Percentiles rank a stretch among this genome's conserved stretches.
Evolutionary conservation across 2,797 vertebrate species (phyloP).

Genomic region (Sebastolobus altivelis): DNA sequence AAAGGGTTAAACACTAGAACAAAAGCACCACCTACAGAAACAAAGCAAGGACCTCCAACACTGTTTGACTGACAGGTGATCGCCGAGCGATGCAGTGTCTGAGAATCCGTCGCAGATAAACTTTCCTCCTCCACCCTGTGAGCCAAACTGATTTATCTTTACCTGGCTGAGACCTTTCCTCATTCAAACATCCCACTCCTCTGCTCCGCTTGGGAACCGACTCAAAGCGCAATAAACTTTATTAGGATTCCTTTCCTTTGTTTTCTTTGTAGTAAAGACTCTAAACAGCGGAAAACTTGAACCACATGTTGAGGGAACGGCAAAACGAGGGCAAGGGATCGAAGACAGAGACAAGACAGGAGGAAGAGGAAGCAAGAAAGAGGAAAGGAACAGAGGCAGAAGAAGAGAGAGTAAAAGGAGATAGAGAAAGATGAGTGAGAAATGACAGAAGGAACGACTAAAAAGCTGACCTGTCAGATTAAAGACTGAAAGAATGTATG

Average conservation of each 20-base stretch:
- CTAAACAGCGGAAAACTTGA: conserved; percentile 44
- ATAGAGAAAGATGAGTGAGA: too few relatives aligned
- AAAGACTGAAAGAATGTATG: too few relatives aligned
- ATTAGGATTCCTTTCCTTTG: conserved; percentile 47
- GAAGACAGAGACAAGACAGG: conserved; percentile 81
- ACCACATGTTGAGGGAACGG: conserved; percentile 39
- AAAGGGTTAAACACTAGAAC: not conserved
- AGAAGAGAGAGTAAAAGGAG: too few relatives aligned
- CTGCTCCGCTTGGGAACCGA: not conserved
- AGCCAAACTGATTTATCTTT: not conserved
- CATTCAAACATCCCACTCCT: conserved; percentile 1
- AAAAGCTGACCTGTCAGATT: too few relatives aligned
- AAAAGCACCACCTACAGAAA: not conserved
- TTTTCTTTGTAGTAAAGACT: conserved; percentile 59
- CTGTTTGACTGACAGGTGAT: not conserved
- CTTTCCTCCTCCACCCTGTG: not conserved
- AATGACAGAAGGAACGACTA: too few relatives aligned
- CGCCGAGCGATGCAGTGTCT: rapidly evolving
- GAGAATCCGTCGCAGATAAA: not conserved
- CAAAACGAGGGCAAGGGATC: not conserved
- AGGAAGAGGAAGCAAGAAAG: conserved; percentile 74
- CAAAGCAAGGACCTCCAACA: not conserved
- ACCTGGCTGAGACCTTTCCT: not conserved
- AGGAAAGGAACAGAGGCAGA: not conserved
- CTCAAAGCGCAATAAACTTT: conserved; percentile 37